Conservation (phyloP, 2,888 invertebrate species). For the Epistrophella euchroma region DNA sequence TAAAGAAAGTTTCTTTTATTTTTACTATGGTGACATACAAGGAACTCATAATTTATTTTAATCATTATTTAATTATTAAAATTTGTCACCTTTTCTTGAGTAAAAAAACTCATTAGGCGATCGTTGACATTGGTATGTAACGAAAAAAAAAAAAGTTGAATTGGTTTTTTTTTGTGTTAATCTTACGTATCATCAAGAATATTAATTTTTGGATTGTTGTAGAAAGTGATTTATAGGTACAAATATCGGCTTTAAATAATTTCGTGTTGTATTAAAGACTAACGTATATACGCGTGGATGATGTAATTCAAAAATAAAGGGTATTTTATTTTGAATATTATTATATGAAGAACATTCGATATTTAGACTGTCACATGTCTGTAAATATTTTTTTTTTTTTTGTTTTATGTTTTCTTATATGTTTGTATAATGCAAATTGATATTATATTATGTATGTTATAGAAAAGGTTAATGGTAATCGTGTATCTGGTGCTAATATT, state of each 20-base stretch:
- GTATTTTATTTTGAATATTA: background rate
- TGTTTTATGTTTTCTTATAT: no score
- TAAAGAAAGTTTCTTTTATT: conserved; percentile 3
- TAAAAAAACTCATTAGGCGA: conserved; percentile 41
- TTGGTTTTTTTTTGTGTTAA: background rate
- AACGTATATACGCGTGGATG: background rate
- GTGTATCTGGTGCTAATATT: no score
- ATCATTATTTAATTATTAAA: conserved; percentile 35
- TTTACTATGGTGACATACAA: conserved; percentile 2
- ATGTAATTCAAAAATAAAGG: conserved; percentile 35
- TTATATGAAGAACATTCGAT: background rate
- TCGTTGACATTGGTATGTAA: conserved; percentile 38
- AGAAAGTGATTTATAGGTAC: conserved; percentile 25
- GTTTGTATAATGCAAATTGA: no score
- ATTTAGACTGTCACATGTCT: no score
- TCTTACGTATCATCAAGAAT: no score
- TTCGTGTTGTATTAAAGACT: background rate
- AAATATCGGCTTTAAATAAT: conserved; percentile 19
- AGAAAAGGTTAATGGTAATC: no score
- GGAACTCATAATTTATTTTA: conserved; percentile 15
- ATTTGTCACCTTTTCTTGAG: conserved; percentile 7
- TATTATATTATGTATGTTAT: no score
- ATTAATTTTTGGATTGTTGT: background rate
- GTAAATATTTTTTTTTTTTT: no score
- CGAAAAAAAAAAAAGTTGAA: background rate